Percentiles rank a stretch among this genome's conserved stretches.
Conservation (phyloP, 2,797 vertebrate species). For the Emys orbicularis region DNA sequence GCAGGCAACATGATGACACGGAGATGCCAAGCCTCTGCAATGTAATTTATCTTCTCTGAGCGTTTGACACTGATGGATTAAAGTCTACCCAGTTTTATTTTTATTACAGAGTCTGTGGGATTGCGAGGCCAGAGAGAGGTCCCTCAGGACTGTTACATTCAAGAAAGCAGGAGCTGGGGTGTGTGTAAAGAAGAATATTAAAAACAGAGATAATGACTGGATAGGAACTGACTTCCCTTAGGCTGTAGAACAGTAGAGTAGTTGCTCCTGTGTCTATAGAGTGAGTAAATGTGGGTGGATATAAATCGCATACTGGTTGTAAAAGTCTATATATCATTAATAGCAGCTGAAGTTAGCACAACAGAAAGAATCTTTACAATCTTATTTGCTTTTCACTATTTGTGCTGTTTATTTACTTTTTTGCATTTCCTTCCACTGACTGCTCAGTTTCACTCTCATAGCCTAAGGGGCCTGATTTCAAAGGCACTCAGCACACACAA, state of each 20-base stretch:
- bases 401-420: not conserved
- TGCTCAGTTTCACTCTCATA: not conserved
- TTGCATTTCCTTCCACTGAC: not conserved
- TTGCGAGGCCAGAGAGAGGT: conserved; percentile 49
- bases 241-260: not conserved
- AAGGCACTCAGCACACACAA: not conserved
- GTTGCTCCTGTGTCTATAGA: not conserved
- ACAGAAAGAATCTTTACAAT: not conserved
- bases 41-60: conserved; percentile 52
- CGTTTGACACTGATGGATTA: conserved; percentile 79
- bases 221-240: not conserved
- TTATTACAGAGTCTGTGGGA: conserved; percentile 53
- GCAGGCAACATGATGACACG: conserved; percentile 34
- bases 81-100: conserved; percentile 67
- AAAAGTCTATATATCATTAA: not conserved
- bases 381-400: not conserved
- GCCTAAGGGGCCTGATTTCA: not conserved
- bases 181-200: not conserved
- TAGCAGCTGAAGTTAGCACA: not conserved
- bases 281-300: not conserved
- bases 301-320: not conserved
- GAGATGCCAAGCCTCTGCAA: conserved; percentile 72
- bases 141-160: conserved; percentile 21
- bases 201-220: not conserved
- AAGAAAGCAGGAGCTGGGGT: not conserved